A percentile compares a stretch with the other conserved stretches of the same genome.
phyloP scores from a whole-genome alignment of 2,113 vertebrate genomes.

The Fukomys damarensis region DNA sequence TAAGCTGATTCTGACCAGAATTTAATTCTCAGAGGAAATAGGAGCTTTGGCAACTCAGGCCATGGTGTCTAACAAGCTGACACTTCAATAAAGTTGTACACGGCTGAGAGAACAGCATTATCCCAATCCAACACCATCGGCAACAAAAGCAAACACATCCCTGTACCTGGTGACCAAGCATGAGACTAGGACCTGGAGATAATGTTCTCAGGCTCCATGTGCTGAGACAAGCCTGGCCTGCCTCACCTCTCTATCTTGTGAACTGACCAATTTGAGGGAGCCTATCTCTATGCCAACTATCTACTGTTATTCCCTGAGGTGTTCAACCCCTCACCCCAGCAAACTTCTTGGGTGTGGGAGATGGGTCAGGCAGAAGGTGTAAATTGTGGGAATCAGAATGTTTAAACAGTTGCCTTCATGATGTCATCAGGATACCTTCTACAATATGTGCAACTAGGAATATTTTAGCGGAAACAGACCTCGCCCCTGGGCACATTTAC shows the following conservation, averaged over 20 bases:
- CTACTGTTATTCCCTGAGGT: rapidly evolving
- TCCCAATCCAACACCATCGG: not conserved
- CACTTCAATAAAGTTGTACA: not conserved
- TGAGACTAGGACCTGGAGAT: rapidly evolving
- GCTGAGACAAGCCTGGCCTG: not conserved
- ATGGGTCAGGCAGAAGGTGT: not conserved
- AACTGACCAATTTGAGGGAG: too few species aligned
- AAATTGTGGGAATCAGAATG: too few species aligned
- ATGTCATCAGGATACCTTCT: not conserved
- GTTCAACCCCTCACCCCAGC: not conserved
- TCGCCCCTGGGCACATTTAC: not conserved
- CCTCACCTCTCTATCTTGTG: not conserved
- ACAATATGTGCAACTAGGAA: not conserved
- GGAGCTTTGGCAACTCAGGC: not conserved
- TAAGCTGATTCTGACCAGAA: not conserved
- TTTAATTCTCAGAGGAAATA: not conserved
- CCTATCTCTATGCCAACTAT: not conserved
- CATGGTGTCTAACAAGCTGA: not conserved
- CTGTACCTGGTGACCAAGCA: rapidly evolving
- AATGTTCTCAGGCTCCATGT: rapidly evolving
- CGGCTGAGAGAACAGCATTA: too few species aligned
- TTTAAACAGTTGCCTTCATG: not conserved
- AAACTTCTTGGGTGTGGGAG: not conserved
- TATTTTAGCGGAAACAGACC: not conserved
- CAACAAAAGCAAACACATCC: not conserved